Base-by-base conservation (phyloP, 2,113 vertebrate species). In the Okapia johnstoni region DNA sequence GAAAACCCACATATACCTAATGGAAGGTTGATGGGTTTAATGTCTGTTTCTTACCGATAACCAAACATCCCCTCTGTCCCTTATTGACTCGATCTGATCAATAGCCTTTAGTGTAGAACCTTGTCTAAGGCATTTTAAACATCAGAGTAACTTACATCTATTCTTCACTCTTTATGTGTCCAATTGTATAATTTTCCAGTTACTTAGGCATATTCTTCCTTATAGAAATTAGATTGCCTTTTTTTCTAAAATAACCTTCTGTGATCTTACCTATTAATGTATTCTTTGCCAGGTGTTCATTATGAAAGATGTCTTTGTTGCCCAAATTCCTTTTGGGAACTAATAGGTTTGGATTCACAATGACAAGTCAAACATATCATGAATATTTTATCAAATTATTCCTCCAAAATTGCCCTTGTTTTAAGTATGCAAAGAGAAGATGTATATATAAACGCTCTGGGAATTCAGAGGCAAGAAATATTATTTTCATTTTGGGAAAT, bases 31-130 rank as follows among this genome's bases (percentile, higher is more conserved):
- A 87, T 94, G 52, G 36, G 26, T 86, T 97, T 93, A 81, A 91
- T 85, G 25, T 84, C 88, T 92, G 33, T 89, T 97, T 93, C 43
- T 40, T 92, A 66, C 77, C 30, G 93, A 76, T 87, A 94, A 89
- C 26, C 52, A 92, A 96, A 87, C 26, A 93, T 66, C 83, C 9
- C n/a, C 28, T 84, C 36, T 84, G 26, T 48, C 21, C 13, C 4
- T 61, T 94, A 97, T 79, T 95, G 91, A 94, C 40, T 90, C 14
- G 40, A n/a, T 61, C 60, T 70, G 63, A 96, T 95, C 96, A 96
- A 95, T 96, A 97, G 60, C 8, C 9, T 88, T 94, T 81, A 91
- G 23, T 84, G 30, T 55, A 90, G 43, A 92, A 76, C 2, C 40
- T 61, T 94, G 36, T n/a, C 28, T 88, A n/a, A 58, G 46, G 12